Evolutionary conservation across 2,797 vertebrate species (phyloP).

Genomic region (Oceanodroma leucorhoa): DNA sequence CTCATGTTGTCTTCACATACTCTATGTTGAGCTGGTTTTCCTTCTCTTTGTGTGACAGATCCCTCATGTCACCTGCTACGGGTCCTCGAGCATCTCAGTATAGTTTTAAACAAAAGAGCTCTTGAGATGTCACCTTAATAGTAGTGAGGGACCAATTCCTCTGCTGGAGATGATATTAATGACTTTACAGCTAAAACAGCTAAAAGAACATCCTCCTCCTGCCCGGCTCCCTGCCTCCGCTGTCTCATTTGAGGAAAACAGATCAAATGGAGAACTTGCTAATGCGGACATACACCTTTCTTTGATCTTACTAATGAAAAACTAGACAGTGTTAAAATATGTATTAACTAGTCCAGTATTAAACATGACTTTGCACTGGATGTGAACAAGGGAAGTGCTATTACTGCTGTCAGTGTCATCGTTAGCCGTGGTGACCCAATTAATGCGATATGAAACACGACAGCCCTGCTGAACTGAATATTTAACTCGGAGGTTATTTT

Average conservation of each 20-base stretch:
- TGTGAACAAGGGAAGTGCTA: not conserved
- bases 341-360: not conserved
- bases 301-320: conserved; percentile 36
- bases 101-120: not conserved
- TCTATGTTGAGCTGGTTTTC: not conserved
- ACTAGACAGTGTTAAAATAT: not conserved
- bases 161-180: not conserved
- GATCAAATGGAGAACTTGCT: not conserved
- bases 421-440: not conserved
- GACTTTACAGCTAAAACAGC: not conserved
- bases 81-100: not conserved
- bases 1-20: accelerated
- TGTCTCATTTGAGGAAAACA: not conserved
- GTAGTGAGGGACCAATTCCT: not conserved
- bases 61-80: not conserved
- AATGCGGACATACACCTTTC: not conserved
- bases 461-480: not conserved
- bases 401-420: not conserved
- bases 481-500: not conserved
- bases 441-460: accelerated
- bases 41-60: not conserved
- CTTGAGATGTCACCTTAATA: not conserved
- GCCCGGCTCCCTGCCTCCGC: not conserved
- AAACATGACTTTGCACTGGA: not conserved
- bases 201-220: not conserved